Conservation (phyloP, 2,888 invertebrate genomes). For the Xanthia togata region DNA sequence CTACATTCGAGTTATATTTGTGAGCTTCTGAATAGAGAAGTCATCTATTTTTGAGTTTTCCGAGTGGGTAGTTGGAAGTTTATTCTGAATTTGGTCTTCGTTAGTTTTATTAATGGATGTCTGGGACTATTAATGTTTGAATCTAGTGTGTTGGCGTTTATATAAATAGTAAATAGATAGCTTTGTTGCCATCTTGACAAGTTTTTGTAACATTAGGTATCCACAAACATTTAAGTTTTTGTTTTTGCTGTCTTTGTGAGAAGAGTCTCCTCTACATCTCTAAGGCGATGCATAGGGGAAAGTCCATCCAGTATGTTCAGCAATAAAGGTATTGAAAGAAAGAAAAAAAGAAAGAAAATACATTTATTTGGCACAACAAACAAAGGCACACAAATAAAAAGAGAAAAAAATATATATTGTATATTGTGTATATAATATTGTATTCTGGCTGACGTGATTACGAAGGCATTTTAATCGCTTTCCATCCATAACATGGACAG, state of each 20-base stretch:
- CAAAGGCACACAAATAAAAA: too few species aligned
- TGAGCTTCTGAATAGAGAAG: conserved; percentile 21
- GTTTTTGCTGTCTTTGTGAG: not conserved
- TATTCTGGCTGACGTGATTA: too few species aligned
- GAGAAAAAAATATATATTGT: too few species aligned
- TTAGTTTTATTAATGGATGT: conserved; percentile 22
- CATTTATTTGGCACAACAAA: too few species aligned
- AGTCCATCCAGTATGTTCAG: not conserved
- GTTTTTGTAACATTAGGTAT: not conserved
- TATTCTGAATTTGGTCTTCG: conserved; percentile 15
- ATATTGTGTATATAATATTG: too few species aligned
- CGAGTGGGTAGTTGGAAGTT: not conserved
- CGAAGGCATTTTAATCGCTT: too few species aligned
- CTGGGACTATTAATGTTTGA: not conserved
- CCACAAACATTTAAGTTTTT: too few species aligned
- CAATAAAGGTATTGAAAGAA: not conserved
- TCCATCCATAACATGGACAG: too few species aligned
- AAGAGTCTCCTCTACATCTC: not conserved
- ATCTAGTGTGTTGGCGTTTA: not conserved
- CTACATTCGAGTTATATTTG: conserved; percentile 32
- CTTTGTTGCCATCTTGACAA: not conserved
- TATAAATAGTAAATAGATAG: not conserved
- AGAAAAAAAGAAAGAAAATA: too few species aligned
- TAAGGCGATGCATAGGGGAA: not conserved
- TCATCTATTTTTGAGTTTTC: conserved; percentile 27